Base-by-base conservation (phyloP, 2,797 vertebrate species). In the Pelobates cultripes region DNA sequence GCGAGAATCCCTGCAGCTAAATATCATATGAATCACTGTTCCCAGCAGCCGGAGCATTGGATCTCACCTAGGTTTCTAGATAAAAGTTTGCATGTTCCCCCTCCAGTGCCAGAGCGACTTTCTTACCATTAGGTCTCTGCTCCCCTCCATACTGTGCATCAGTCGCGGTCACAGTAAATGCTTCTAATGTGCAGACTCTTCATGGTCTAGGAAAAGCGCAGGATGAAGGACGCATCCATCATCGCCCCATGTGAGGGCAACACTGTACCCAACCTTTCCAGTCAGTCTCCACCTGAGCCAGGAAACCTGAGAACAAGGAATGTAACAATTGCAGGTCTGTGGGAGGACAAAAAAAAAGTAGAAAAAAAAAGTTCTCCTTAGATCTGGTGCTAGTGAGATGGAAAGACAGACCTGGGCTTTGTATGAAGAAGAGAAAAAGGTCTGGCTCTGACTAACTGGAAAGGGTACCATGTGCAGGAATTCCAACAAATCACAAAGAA, bases 351-450 rank as follows among this genome's bases (percentile, higher is more conserved):
- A 68, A 47, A 61, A 71, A 51, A 40, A 74, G 75, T 40, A 51
- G 10, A 43, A 43, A 57, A 40, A 43, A 66, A 70, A 13, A 43
- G 42, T 47, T 9, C 28, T n/a, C n/a, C 79, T 66, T 76, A 57
- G 67, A 74, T 53, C 70, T 68, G 61, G 70, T 75, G 47, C 55
- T 71, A 79, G 64, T 55, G 64, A 83, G 41, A 78, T 44, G 76
- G 81, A 83, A 79, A 83, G 63, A 83, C 81, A 83, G 73, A 78
- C 70, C 81, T 63, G 63, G 64, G 81, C 81, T 78, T 83, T 83
- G 81, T 83, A 40, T 9, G 13, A 15, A 15, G 55, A 51, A 51
- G 10, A 51, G 47, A 51, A 51, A 63, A 75, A 43, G 15, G 28
- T 55, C 74, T 55, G 75, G 73, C 63, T 43, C 28, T 7, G 61